Evolutionary conservation across 2,888 invertebrate genomes (phyloP), one percentile per base, ranked within the genome.

Genomic region (Chloroclystis v-ata): DNA sequence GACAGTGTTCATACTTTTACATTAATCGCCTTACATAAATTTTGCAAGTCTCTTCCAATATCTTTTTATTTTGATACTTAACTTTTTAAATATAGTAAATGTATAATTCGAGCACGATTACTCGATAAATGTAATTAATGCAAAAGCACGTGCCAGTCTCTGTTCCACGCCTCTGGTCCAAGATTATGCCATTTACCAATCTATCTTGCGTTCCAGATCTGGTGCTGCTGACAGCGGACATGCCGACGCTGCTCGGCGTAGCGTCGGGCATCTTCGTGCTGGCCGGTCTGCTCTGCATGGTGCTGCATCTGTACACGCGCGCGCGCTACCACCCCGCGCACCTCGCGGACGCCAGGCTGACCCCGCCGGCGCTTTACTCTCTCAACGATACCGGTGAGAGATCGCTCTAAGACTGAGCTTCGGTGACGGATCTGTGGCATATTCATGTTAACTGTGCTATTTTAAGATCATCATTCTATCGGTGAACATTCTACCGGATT

Each of bases 251-350:
- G 69, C 90, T 96, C 70, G 95, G 95, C 60, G 95, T 96, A 58
- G 91, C 94, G 69, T 92, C 95, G 60, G 96, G 96, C 56, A 93
- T 96, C 75, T 94, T 95, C 63, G 92, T 96, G 70, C 89, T 96
- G 69, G 95, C 94, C 28, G 96, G 94, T 39, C 90, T 96, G 62
- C 93, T 96, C 68, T 96, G 96, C 86, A 94, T 96, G 90, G 96
- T 96, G 64, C 89, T 96, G 67, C 95, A 94, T 75, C 89, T 96
- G 64, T 96, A 96, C 86, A 93, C 93, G 61, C 84, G 90, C 59
- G 88, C 88, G 43, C 89, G 90, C 54, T 90, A 89, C 75, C 91
- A 90, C 67, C 94, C 94, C 68, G 90, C 94, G 59, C 92, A 92
- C 70, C 94, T 94, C 69, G 95, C 94, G 50, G 95, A 95, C 81